phyloP scores from a whole-genome alignment of 2,797 vertebrate species.

The Caiman crocodilus region DNA sequence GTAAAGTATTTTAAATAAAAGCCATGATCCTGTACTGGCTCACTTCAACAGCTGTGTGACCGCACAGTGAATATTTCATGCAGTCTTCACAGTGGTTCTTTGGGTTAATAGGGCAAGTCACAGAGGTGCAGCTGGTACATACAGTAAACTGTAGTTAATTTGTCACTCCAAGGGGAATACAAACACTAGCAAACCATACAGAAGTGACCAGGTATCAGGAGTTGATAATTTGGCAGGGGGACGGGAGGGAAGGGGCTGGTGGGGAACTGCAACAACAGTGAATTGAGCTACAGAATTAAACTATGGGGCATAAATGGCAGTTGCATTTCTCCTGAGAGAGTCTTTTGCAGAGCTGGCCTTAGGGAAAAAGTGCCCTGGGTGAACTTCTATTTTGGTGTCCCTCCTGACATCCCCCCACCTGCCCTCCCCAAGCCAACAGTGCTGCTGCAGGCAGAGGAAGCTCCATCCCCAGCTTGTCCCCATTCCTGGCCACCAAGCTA shows the following conservation, averaged over 20 bases:
- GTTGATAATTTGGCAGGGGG: neutral
- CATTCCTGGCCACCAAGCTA: too few species aligned
- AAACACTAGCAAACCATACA: neutral
- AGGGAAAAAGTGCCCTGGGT: too few species aligned
- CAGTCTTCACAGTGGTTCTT: neutral
- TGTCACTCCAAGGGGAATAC: neutral
- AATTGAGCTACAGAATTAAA: too few species aligned
- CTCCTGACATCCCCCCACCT: too few species aligned
- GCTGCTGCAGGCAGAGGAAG: too few species aligned
- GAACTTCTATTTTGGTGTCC: too few species aligned
- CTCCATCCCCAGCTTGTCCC: too few species aligned
- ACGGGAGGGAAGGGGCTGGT: neutral
- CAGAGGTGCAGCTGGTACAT: neutral
- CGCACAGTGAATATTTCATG: constrained; percentile 16
- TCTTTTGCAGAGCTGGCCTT: too few species aligned
- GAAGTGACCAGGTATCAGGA: neutral
- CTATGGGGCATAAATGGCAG: too few species aligned
- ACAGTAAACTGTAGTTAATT: too few species aligned
- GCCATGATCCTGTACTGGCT: neutral
- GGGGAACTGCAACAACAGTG: neutral
- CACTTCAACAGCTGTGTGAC: constrained; percentile 27
- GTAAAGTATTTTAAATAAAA: constrained; percentile 37
- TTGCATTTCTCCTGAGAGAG: too few species aligned
- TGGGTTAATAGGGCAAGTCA: neutral
- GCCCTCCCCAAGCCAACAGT: too few species aligned